Evolutionary conservation across 2,797 vertebrate species (phyloP).

Genomic region (Anolis apletophallus): DNA sequence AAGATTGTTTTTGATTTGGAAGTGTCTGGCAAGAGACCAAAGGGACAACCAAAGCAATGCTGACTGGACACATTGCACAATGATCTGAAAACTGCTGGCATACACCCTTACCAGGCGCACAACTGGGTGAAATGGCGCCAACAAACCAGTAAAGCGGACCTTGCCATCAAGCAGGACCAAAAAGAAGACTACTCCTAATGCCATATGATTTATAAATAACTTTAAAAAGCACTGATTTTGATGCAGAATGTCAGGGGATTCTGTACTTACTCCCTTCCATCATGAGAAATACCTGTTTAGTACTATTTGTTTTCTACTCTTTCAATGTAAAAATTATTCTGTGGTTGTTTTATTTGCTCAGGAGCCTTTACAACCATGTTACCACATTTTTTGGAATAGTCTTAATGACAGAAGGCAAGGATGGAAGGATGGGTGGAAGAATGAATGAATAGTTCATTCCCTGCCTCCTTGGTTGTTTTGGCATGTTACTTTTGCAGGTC

Average conservation of each 20-base stretch:
- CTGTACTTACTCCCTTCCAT: not conserved
- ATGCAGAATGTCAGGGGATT: not conserved
- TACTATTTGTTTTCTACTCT: not conserved
- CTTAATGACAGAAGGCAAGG: not conserved
- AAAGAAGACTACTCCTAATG: too few species aligned
- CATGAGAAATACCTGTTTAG: not conserved
- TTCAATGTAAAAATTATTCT: not conserved
- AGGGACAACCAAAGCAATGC: too few species aligned
- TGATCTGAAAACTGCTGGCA: too few species aligned
- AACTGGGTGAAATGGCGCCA: too few species aligned
- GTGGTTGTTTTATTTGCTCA: not conserved
- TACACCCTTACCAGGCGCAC: too few species aligned
- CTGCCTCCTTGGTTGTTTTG: conserved; percentile 30
- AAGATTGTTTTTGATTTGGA: too few species aligned
- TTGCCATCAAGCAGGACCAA: too few species aligned
- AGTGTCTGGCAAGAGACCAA: too few species aligned
- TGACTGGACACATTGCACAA: too few species aligned
- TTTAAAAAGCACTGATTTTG: not conserved
- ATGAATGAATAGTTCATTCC: conserved; percentile 31
- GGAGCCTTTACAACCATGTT: not conserved
- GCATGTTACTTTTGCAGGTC: conserved; percentile 53
- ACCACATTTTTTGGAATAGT: conserved; percentile 14
- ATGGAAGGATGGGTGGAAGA: conserved; percentile 37
- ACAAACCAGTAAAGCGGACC: too few species aligned
- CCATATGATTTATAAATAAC: too few species aligned